A percentile compares a stretch with the other conserved stretches of the same genome.
Evolutionary conservation across 2,888 invertebrate genomes (phyloP).

Genomic region (Cyrtodaria siliqua): DNA sequence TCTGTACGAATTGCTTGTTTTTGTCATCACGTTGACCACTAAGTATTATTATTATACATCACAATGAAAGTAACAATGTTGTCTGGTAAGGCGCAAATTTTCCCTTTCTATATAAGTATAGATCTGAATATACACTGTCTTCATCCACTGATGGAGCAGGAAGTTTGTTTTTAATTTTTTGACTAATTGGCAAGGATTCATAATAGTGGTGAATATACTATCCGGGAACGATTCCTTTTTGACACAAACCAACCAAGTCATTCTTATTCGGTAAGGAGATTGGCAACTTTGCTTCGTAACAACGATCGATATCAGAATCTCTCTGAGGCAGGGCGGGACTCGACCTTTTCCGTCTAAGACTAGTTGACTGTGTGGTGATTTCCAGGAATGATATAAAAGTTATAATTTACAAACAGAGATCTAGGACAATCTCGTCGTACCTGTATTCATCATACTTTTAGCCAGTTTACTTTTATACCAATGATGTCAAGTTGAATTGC

Average conservation of each 20-base stretch:
- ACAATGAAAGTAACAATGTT: too few relatives aligned
- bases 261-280: background rate
- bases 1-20: too few relatives aligned
- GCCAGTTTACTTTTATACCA: background rate
- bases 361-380: background rate
- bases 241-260: background rate
- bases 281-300: background rate
- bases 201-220: background rate
- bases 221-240: constrained; percentile 2
- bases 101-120: too few relatives aligned
- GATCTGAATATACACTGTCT: too few relatives aligned
- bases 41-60: too few relatives aligned
- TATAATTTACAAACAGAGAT: background rate
- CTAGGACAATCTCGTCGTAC: background rate
- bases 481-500: background rate
- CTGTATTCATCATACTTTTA: constrained; percentile 4
- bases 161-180: background rate
- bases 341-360: background rate
- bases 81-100: too few relatives aligned
- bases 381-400: background rate
- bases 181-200: background rate
- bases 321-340: too few relatives aligned
- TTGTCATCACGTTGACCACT: too few relatives aligned
- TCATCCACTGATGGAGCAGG: background rate
- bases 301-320: background rate